A percentile compares a stretch with the other conserved stretches of the same genome.
Evolutionary conservation across 2,888 invertebrate genomes (phyloP).

Genomic region (Drosophila incognita): DNA sequence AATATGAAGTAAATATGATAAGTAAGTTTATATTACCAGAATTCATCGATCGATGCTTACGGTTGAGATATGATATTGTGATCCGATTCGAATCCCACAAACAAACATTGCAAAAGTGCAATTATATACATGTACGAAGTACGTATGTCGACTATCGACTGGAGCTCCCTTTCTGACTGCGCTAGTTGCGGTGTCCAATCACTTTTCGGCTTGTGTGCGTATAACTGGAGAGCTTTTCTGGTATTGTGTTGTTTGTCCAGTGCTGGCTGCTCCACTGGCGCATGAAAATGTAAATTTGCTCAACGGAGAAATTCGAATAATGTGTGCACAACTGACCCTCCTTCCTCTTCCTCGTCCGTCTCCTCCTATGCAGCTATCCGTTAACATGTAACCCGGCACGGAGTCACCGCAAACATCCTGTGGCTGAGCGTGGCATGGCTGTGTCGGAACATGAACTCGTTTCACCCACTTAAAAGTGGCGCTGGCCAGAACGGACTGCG

Average conservation of each 20-base stretch:
- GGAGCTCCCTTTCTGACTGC: background rate
- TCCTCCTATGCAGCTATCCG: background rate
- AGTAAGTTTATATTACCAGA: background rate
- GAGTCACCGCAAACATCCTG: conserved; percentile 15
- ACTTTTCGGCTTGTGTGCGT: background rate
- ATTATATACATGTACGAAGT: background rate
- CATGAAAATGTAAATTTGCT: conserved; percentile 36
- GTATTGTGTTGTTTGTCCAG: background rate
- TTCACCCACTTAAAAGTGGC: conserved; percentile 35
- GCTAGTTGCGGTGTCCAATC: background rate
- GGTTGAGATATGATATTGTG: background rate
- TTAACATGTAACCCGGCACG: background rate
- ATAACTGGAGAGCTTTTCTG: background rate
- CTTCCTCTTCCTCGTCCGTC: background rate
- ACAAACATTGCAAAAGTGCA: background rate
- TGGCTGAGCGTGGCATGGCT: conserved; percentile 1
- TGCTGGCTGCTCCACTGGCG: conserved; percentile 8
- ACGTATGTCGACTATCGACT: background rate
- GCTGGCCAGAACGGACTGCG: background rate
- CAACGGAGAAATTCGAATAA: conserved; percentile 27
- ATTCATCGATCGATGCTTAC: background rate
- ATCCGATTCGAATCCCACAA: background rate
- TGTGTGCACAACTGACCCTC: conserved; percentile 31
- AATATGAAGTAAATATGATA: background rate
- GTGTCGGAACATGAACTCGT: conserved; percentile 1